Evolutionary conservation across 2,797 vertebrate species (phyloP).

Genomic region (Trematomus bernacchii): DNA sequence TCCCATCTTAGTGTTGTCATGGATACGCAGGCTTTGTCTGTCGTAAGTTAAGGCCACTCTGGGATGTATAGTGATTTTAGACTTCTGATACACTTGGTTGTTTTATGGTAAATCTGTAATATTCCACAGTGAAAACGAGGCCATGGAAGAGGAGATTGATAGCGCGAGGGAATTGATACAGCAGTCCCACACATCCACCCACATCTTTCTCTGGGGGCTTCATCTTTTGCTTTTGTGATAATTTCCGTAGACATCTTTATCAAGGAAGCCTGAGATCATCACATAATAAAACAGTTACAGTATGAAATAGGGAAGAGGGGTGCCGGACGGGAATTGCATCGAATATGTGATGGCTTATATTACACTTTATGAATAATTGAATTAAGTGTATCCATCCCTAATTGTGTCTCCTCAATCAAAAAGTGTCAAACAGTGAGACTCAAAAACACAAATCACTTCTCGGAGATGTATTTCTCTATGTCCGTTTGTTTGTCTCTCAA

Average conservation of each 20-base stretch:
- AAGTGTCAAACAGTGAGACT: constrained; percentile 20
- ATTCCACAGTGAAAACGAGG: constrained; percentile 56
- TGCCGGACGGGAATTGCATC: neutral
- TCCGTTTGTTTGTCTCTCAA: constrained; percentile 23
- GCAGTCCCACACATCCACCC: constrained; percentile 66
- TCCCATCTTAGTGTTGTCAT: constrained; percentile 82
- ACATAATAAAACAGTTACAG: constrained; percentile 29
- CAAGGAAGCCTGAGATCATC: constrained; percentile 51
- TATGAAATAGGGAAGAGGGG: constrained; percentile 22
- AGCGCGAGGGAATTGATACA: constrained; percentile 47
- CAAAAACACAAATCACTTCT: constrained; percentile 27
- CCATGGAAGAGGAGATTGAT: constrained; percentile 57
- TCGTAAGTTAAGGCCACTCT: constrained; percentile 65
- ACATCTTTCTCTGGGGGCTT: constrained; percentile 63
- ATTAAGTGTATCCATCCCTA: constrained; percentile 14
- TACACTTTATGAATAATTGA: neutral
- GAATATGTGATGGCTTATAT: constrained; percentile 34
- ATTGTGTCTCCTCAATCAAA: constrained; percentile 19
- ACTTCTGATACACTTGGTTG: constrained; percentile 51
- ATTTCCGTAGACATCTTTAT: constrained; percentile 69
- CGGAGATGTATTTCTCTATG: constrained; percentile 4
- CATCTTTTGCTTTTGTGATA: constrained; percentile 62
- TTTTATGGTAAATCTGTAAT: constrained; percentile 70
- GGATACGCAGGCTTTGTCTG: constrained; percentile 80
- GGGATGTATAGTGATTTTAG: constrained; percentile 72